Conservation (phyloP, 2,888 invertebrate genomes). For the Andrena marginata region DNA sequence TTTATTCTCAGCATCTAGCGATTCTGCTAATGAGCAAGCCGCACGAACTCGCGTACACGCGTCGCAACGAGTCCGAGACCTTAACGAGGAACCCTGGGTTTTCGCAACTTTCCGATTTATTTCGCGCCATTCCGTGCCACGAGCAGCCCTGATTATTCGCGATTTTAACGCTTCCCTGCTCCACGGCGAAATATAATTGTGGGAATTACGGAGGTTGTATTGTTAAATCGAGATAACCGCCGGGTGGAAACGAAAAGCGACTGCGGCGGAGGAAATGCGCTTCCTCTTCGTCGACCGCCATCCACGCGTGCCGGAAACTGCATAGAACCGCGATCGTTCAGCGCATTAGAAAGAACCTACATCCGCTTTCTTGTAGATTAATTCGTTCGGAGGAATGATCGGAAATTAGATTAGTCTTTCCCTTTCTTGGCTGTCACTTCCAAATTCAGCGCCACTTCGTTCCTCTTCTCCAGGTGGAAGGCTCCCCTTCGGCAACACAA, state of each 20-base stretch:
- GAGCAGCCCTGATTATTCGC: slow-evolving; percentile 40
- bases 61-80: slow-evolving; percentile 3
- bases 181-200: slow-evolving; percentile 45
- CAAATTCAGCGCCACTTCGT: not conserved
- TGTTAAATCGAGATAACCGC: slow-evolving; percentile 50
- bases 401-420: no score
- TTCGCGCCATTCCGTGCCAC: slow-evolving; percentile 35
- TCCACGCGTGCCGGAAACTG: not conserved
- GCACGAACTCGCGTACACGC: slow-evolving; percentile 9
- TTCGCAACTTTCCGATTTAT: slow-evolving; percentile 57
- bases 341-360: not conserved
- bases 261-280: slow-evolving; percentile 6
- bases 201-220: slow-evolving; percentile 47
- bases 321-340: not conserved
- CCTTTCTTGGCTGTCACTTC: no score
- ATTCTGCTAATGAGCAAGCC: slow-evolving; percentile 54
- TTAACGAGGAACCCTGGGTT: slow-evolving; percentile 36
- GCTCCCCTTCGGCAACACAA: not conserved
- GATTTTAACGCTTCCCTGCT: slow-evolving; percentile 20
- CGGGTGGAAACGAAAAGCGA: slow-evolving; percentile 6
- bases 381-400: not conserved
- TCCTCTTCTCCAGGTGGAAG: not conserved
- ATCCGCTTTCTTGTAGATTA: not conserved
- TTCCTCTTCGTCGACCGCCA: slow-evolving; percentile 2
- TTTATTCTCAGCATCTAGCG: slow-evolving; percentile 37